phyloP scores from a whole-genome alignment of 2,888 invertebrate genomes.

The Tenthredo scrophulariae region DNA sequence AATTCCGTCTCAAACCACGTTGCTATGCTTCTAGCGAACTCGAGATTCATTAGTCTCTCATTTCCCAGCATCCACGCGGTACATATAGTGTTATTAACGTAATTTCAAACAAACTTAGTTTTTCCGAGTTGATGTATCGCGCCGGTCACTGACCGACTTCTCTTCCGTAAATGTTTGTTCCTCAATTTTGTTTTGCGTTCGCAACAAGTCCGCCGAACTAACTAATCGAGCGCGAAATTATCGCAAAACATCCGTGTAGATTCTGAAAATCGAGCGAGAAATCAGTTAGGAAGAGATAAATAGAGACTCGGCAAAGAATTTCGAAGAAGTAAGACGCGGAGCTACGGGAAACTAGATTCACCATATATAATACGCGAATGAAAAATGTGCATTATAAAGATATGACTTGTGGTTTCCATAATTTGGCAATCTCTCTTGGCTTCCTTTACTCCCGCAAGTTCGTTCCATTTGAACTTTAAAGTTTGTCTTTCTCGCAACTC shows the following conservation, averaged over 20 bases:
- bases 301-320: not conserved
- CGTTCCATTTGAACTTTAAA: constrained; percentile 70
- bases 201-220: not conserved
- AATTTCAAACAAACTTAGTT: constrained; percentile 64
- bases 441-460: constrained; percentile 62
- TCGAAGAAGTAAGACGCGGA: not conserved
- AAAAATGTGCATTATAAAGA: not conserved
- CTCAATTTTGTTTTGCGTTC: not conserved
- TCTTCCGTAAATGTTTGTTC: not conserved
- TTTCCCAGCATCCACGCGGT: constrained; percentile 63
- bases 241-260: not conserved
- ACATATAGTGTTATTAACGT: constrained; percentile 70
- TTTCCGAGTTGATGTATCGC: constrained; percentile 26
- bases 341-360: not conserved
- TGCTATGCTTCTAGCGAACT: constrained; percentile 19
- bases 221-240: constrained; percentile 12
- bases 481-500: constrained; percentile 70
- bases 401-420: constrained; percentile 39
- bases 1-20: constrained; percentile 50
- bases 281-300: not conserved
- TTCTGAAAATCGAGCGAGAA: constrained; percentile 16
- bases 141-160: constrained; percentile 6
- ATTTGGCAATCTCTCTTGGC: constrained; percentile 29
- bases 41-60: constrained; percentile 66
- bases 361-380: not conserved